Percentiles rank a stretch among this genome's conserved stretches.
phyloP scores from a whole-genome alignment of 2,888 invertebrate genomes.

The Galeruca laticollis region DNA sequence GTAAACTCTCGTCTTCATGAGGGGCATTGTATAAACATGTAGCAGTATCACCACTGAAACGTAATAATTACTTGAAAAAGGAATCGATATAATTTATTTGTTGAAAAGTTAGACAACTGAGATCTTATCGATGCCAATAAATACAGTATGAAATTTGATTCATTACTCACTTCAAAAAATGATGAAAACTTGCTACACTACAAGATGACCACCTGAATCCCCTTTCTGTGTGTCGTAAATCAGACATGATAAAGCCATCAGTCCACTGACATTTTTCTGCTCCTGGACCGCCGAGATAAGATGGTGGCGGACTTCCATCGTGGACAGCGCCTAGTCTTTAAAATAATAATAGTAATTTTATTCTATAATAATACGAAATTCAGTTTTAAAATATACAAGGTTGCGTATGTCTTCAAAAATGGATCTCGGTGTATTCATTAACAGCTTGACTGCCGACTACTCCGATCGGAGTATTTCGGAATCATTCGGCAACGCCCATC shows the following conservation, averaged over 20 bases:
- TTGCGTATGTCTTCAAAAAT: neutral
- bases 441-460: no score
- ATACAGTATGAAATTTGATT: no score
- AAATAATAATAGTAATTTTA: conserved; percentile 27
- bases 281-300: conserved; percentile 93
- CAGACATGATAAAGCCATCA: conserved; percentile 96
- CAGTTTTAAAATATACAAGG: neutral
- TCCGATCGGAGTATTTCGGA: no score
- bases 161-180: conserved; percentile 86
- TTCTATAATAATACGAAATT: neutral
- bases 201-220: conserved; percentile 96
- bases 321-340: conserved; percentile 93
- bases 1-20: conserved; percentile 91
- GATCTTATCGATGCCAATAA: neutral
- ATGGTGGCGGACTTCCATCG: conserved; percentile 94
- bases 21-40: conserved; percentile 94
- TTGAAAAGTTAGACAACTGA: neutral
- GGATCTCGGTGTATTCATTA: no score
- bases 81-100: neutral
- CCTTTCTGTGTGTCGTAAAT: conserved; percentile 92
- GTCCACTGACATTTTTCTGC: conserved; percentile 96
- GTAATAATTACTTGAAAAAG: conserved; percentile 8
- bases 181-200: conserved; percentile 93
- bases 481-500: no score
- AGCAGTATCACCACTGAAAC: conserved; percentile 90